Evolutionary conservation across 2,113 vertebrate genomes (phyloP).

Genomic region (Motacilla tschutschensis): DNA sequence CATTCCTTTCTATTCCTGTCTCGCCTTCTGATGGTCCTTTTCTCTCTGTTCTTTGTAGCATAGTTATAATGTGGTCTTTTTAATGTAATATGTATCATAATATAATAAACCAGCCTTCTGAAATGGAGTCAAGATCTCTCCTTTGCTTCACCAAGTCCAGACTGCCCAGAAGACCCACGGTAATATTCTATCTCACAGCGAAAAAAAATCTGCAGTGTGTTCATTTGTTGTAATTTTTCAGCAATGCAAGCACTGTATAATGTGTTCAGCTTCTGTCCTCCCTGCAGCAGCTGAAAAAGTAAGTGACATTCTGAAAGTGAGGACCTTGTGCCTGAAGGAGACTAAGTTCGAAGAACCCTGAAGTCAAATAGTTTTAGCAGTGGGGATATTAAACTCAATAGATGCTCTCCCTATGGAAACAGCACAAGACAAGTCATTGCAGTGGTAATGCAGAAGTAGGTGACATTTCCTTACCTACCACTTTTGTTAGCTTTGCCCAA

Average conservation of each 20-base stretch:
- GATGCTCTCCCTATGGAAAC: background rate
- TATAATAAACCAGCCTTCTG: too few species aligned
- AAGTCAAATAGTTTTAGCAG: background rate
- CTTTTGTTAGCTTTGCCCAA: background rate
- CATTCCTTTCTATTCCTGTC: too few species aligned
- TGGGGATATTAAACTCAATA: background rate
- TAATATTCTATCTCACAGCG: background rate
- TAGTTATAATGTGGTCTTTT: too few species aligned
- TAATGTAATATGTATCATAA: too few species aligned
- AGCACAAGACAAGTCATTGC: background rate
- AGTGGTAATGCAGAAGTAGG: background rate
- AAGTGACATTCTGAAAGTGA: background rate
- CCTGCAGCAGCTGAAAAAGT: background rate
- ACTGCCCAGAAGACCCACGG: too few species aligned
- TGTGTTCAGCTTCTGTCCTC: background rate
- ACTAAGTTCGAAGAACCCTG: background rate
- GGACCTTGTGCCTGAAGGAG: background rate
- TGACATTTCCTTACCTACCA: background rate
- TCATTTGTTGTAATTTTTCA: background rate
- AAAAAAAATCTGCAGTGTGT: background rate
- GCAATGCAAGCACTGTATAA: background rate
- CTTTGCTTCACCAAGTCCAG: too few species aligned
- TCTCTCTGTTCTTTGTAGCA: too few species aligned
- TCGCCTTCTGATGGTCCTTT: too few species aligned
- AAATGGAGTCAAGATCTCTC: too few species aligned